Base-by-base conservation (phyloP, 2,888 invertebrate species). In the Macrosoma leucophasiata region DNA sequence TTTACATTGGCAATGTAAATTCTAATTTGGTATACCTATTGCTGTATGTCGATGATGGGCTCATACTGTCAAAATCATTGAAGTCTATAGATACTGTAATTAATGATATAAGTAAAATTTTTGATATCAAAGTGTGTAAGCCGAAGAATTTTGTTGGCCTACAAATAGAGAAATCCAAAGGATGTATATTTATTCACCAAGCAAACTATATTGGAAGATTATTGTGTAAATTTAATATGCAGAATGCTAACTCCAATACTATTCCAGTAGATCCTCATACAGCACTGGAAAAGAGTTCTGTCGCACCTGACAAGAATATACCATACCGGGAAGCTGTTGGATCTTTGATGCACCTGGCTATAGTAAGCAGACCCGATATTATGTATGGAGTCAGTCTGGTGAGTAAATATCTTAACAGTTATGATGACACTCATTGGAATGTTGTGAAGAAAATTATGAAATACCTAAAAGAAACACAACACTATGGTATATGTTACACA, bases 81-180 rank as follows among this genome's bases (percentile, higher is more conserved):
- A 31, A 29, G 33, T 38, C 27, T 42, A 45, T 27, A 25, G 11
- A 4, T 41, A 37, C 29, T 37, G n/a, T n/a, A n/a, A n/a, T 46
- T 29, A 43, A 33, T 39, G 38, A 14, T 22, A 35, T 27, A 35
- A 49, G 47, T 40, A 17, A 37, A 29, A 47, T 48, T 46, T 29
- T 25, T 12, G 48, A 45, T 41, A 40, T 48, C 15, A 23, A 43
- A 14, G 37, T n/a, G n/a, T n/a, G n/a, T n/a, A n/a, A 45, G 7
- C 45, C 43, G 3, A 45, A 36, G 36, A 33, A 36, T 17, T 53
- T 53, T 39, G 23, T 49, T 10, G 49, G 52, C 5, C 50, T 51
- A 17, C 41, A 36, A 43, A 21, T 52, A 10, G 18, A 17, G 12
- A 38, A 26, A 13, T 24, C 19, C 13, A 11, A 36, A 17, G 29